These are phyloP conservation scores for Daubentonia madagascariensis DNA, from an alignment of 2,113 vertebrate species.

Conservation along the genomic window DNA sequence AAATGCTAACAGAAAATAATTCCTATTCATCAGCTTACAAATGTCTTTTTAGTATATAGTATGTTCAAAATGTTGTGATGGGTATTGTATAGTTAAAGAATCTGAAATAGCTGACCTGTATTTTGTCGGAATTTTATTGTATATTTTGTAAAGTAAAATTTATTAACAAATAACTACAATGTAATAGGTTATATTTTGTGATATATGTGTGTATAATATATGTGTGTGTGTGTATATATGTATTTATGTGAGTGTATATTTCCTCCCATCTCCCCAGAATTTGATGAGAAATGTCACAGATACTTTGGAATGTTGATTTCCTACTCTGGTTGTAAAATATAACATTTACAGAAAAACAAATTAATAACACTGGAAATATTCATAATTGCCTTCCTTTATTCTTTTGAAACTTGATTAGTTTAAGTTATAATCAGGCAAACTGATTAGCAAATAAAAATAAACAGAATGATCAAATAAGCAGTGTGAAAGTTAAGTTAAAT, in stretches of 20 bases:
- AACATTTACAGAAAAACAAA: neutral
- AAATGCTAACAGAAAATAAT: neutral
- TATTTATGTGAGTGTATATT: neutral
- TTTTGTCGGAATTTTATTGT: neutral
- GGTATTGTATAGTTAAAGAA: neutral
- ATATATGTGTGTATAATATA: neutral
- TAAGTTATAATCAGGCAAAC: neutral
- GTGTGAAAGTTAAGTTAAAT: neutral
- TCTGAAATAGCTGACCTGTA: neutral
- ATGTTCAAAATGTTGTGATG: neutral
- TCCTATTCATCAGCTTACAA: neutral
- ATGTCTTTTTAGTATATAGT: neutral
- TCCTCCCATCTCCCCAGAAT: neutral
- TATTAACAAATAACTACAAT: neutral
- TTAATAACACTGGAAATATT: neutral
- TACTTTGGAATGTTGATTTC: neutral
- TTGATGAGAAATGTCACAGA: neutral
- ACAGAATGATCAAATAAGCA: neutral
- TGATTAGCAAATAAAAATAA: neutral
- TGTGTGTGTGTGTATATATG: neutral
- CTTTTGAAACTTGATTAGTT: neutral
- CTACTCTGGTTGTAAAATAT: neutral
- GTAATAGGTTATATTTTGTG: neutral
- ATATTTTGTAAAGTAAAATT: neutral
- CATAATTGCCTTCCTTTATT: neutral